Evolutionary conservation across 2,797 vertebrate species (phyloP).

Genomic region (Peromyscus melanophrys): DNA sequence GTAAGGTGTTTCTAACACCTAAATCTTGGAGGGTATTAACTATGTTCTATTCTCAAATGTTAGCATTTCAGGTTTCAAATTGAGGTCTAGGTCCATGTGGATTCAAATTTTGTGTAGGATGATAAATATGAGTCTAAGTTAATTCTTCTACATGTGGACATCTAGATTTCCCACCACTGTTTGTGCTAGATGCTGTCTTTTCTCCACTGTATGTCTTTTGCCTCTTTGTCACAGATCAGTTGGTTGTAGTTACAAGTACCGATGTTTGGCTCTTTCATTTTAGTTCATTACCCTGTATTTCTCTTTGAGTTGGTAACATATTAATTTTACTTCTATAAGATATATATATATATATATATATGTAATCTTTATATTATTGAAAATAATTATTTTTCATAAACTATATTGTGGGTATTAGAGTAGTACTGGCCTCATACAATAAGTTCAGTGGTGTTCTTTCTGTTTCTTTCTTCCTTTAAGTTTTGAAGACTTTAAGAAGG

Average conservation of each 20-base stretch:
- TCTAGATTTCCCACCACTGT: not conserved
- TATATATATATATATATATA: too few species aligned
- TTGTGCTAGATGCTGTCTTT: not conserved
- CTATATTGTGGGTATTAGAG: not conserved
- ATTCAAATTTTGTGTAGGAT: not conserved
- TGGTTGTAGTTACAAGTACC: not conserved
- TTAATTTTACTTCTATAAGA: not conserved
- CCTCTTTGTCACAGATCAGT: not conserved
- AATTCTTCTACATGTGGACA: not conserved
- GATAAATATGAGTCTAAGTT: not conserved
- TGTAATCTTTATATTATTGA: too few species aligned
- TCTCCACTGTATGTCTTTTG: not conserved
- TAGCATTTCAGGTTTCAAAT: not conserved
- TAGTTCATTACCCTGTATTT: not conserved
- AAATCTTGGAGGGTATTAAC: too few species aligned
- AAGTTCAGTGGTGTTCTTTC: not conserved
- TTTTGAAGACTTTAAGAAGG: not conserved
- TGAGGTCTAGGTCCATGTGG: not conserved
- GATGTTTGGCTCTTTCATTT: not conserved
- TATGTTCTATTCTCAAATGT: not conserved
- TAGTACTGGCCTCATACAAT: not conserved
- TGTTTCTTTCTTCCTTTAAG: not conserved
- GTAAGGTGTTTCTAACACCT: not conserved
- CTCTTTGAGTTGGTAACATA: not conserved
- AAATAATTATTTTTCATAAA: too few species aligned